Conservation (phyloP, 2,797 vertebrate genomes). For the Myotis findleyi region DNA sequence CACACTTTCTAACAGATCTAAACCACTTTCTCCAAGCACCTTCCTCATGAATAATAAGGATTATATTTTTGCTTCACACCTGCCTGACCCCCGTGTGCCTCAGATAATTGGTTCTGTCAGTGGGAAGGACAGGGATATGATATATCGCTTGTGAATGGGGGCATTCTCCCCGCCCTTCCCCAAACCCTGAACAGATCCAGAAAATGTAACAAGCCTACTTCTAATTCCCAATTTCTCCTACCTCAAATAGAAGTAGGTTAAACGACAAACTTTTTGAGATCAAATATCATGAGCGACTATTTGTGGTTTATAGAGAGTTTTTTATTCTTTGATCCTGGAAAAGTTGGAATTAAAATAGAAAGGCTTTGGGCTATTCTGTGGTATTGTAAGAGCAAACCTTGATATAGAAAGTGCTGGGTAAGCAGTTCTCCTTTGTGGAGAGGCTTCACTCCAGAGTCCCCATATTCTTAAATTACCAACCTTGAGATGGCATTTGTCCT, state of each 20-base stretch:
- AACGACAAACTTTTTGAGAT: conserved; percentile 34
- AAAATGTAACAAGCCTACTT: conserved; percentile 9
- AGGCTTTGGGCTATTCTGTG: not conserved
- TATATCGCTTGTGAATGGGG: not conserved
- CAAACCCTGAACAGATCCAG: not conserved
- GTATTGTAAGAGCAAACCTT: not conserved
- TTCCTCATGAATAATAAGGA: not conserved
- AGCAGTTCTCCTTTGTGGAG: not conserved
- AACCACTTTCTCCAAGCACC: not conserved
- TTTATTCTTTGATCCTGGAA: conserved; percentile 32
- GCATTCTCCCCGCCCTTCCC: not conserved
- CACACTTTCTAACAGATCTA: not conserved
- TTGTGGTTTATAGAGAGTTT: conserved; percentile 17
- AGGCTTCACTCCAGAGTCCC: not conserved
- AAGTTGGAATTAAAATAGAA: conserved; percentile 12
- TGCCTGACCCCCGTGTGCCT: not conserved
- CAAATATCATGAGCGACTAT: not conserved
- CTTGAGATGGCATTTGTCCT: conserved; percentile 67
- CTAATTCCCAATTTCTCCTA: not conserved
- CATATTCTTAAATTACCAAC: conserved; percentile 51
- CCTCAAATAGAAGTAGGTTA: not conserved
- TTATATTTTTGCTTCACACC: not conserved
- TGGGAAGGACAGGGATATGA: not conserved
- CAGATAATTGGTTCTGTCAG: not conserved
- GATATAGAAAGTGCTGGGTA: not conserved